Evolutionary conservation across 2,113 vertebrate genomes (phyloP).

Genomic region (Macroglossus sobrinus): DNA sequence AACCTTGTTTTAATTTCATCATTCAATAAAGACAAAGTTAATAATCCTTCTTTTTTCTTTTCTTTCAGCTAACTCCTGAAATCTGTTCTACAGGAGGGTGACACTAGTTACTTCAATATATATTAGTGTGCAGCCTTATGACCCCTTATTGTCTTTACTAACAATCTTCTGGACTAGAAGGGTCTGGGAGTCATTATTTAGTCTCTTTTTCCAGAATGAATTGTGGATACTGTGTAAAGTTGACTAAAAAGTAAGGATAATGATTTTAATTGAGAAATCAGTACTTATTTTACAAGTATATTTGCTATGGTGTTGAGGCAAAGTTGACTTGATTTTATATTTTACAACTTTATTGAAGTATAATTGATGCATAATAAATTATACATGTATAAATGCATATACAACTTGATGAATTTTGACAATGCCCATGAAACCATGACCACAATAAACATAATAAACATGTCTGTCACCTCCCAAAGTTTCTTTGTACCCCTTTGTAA

Average conservation of each 20-base stretch:
- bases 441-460: neutral
- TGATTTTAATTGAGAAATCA: conserved; percentile 20
- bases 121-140: neutral
- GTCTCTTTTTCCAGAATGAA: conserved; percentile 23
- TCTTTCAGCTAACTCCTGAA: conserved; percentile 18
- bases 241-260: conserved; percentile 21
- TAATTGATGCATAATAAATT: neutral
- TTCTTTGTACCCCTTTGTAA: neutral
- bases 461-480: neutral
- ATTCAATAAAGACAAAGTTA: conserved; percentile 32
- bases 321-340: conserved; percentile 11
- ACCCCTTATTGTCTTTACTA: conserved; percentile 52
- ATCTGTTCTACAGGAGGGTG: neutral
- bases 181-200: neutral
- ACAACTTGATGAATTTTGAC: neutral
- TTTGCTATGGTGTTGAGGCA: neutral
- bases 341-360: neutral
- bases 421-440: neutral
- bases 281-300: neutral
- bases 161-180: conserved; percentile 10
- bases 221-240: neutral
- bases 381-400: neutral
- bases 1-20: conserved; percentile 19
- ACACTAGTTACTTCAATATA: conserved; percentile 26
- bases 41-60: conserved; percentile 23